Base-by-base conservation (phyloP, 1,140 invertebrate species). In the Euwallacea similis region DNA sequence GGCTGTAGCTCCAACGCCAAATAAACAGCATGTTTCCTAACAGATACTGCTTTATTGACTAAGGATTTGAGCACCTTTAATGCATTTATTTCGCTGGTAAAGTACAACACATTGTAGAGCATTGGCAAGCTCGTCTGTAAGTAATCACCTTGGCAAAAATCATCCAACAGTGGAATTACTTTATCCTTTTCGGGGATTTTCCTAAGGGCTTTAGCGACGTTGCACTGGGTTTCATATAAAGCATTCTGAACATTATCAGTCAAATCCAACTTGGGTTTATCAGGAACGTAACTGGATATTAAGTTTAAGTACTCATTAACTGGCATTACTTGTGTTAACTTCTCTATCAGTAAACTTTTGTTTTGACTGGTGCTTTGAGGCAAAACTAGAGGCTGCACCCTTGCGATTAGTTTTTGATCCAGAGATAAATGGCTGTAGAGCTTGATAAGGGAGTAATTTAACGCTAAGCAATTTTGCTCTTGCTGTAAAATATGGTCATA, bases 111-210 rank as follows among this genome's bases (percentile, higher is more conserved):
- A 16, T 46, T 72, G 43, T 72, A 72, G 55, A 72, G 42, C 10
- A 50, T 7, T 21, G 54, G 54, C 13, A 59, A 7, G 42, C 63
- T 72, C 7, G 15, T 8, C 44, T 72, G 70, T 6, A 72, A 42
- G 41, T 72, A 72, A 42, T 72, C 70, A 7, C 64, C 70, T 54
- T 72, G 70, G 15, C 63, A 72, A 42, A 72, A 60, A 46, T 41
- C 2, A 10, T 15, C 7, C 21, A 72, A 21, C 7, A 66, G 10
- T 8, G 70, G 59, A 7, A 59, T 50, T 16, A 72, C 2, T 50
- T 50, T 50, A 6, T 11, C 2, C 9, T 10, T 11, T 11, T 50
- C 46, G 9, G 9, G 9, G 9, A 50, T 11, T 2, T 50, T 50
- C 2, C 13, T 50, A 10, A 50, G 13, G 2, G 9, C 46, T 13